phyloP scores from a whole-genome alignment of 2,888 invertebrate genomes.

The Leptinotarsa haldemani region DNA sequence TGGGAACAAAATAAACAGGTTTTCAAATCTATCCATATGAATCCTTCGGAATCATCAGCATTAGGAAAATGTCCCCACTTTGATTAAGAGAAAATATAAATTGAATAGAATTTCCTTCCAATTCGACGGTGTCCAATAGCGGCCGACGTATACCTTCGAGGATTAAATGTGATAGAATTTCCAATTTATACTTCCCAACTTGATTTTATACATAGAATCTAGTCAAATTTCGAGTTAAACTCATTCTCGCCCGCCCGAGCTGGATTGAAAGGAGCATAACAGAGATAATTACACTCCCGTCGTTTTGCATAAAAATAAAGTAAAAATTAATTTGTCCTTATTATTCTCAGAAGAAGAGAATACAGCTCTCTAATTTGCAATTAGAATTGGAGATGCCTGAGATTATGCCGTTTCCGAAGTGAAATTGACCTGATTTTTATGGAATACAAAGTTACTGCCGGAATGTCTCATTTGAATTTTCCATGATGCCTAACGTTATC shows the following conservation, averaged over 20 bases:
- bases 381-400: conserved; percentile 54
- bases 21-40: neutral
- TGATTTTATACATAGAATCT: conserved; percentile 27
- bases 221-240: conserved; percentile 39
- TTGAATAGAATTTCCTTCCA: conserved; percentile 5
- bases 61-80: conserved; percentile 2
- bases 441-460: neutral
- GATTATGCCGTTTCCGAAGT: conserved; percentile 58
- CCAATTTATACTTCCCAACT: conserved; percentile 21
- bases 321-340: conserved; percentile 44
- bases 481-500: too few relatives aligned
- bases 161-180: conserved; percentile 20
- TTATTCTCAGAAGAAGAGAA: conserved; percentile 40
- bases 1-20: neutral
- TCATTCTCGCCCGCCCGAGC: conserved; percentile 30
- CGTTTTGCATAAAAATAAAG: conserved; percentile 41
- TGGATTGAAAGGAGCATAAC: conserved; percentile 36
- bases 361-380: conserved; percentile 50
- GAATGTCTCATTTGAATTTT: neutral
- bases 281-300: conserved; percentile 45
- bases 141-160: neutral
- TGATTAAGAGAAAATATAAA: neutral
- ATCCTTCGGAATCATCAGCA: neutral
- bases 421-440: conserved; percentile 56
- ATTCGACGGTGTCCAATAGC: conserved; percentile 8